A percentile compares a stretch with the other conserved stretches of the same genome.
Conservation (phyloP, 1,140 invertebrate species). For the Drosophila pruinosa region DNA sequence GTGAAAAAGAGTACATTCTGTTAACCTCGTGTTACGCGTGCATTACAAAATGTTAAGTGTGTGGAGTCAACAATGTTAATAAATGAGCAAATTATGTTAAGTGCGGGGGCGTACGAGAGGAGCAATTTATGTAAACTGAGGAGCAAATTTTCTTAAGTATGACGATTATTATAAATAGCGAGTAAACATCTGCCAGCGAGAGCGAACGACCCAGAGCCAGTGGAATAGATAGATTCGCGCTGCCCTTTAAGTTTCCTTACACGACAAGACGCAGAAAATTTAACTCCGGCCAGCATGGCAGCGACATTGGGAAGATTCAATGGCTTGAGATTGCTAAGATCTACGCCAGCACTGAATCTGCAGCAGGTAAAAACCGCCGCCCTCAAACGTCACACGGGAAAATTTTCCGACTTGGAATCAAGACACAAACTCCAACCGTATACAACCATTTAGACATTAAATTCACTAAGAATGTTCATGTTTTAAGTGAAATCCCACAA, state of each 20-base stretch:
- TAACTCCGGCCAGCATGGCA: conserved; percentile 88
- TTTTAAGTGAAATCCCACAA: not conserved
- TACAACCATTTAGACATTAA: conserved; percentile 11
- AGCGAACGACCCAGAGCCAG: conserved; percentile 59
- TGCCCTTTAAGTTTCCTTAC: conserved; percentile 74
- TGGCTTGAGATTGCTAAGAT: conserved; percentile 86
- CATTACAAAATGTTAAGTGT: not conserved
- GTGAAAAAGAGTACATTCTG: not conserved
- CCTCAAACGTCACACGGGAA: conserved; percentile 16
- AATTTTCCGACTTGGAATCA: conserved; percentile 41
- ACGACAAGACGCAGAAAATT: conserved; percentile 71
- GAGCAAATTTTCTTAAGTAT: conserved; percentile 4
- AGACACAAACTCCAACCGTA: conserved; percentile 5
- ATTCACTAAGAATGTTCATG: not conserved
- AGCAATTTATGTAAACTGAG: conserved; percentile 11
- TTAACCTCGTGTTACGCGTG: not conserved
- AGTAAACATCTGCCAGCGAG: conserved; percentile 55
- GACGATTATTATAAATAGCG: conserved; percentile 22
- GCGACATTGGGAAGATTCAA: conserved; percentile 91
- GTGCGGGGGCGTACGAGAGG: conserved; percentile 10
- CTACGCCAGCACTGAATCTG: conserved; percentile 68
- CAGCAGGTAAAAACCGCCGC: conserved; percentile 70
- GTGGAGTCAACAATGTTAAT: not conserved
- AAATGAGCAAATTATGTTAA: not conserved
- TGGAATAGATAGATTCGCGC: conserved; percentile 72